Evolutionary conservation across 2,888 invertebrate species (phyloP).

Genomic region (Matsumyia berberina): DNA sequence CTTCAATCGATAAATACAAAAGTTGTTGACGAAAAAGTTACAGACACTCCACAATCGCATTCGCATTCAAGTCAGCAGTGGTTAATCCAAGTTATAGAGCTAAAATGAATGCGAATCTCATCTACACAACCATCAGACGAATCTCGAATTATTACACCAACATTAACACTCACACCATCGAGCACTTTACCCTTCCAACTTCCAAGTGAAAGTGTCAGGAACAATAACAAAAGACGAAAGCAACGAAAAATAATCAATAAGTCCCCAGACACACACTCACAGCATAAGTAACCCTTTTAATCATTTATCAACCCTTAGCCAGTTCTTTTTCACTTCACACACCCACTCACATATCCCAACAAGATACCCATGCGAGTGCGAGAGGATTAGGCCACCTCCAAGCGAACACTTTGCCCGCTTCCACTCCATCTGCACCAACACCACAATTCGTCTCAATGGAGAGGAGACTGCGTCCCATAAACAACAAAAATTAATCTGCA

Average conservation of each 20-base stretch:
- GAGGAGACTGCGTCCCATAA: constrained; percentile 68
- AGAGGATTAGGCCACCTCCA: constrained; percentile 48
- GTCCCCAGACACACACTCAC: constrained; percentile 32
- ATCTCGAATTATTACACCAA: neutral
- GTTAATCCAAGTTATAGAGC: constrained; percentile 14
- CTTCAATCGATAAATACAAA: too few species aligned
- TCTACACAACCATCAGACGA: neutral
- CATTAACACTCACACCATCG: neutral
- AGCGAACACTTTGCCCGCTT: constrained; percentile 47
- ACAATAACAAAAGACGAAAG: neutral
- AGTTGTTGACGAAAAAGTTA: too few species aligned
- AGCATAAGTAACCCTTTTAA: constrained; percentile 54
- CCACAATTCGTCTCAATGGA: constrained; percentile 51
- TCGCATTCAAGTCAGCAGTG: neutral
- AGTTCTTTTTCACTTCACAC: constrained; percentile 22
- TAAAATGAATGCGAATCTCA: constrained; percentile 15
- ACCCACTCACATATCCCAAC: constrained; percentile 13
- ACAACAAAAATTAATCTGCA: constrained; percentile 64
- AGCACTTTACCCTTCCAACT: constrained; percentile 8
- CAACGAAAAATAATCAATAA: constrained; percentile 65
- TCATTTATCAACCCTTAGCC: constrained; percentile 52
- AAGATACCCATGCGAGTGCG: constrained; percentile 7
- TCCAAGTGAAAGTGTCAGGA: constrained; percentile 25
- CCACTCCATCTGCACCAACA: constrained; percentile 62
- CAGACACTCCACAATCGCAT: too few species aligned